A percentile compares a stretch with the other conserved stretches of the same genome.
Evolutionary conservation across 2,113 vertebrate species (phyloP).

Genomic region (Callipepla californica): DNA sequence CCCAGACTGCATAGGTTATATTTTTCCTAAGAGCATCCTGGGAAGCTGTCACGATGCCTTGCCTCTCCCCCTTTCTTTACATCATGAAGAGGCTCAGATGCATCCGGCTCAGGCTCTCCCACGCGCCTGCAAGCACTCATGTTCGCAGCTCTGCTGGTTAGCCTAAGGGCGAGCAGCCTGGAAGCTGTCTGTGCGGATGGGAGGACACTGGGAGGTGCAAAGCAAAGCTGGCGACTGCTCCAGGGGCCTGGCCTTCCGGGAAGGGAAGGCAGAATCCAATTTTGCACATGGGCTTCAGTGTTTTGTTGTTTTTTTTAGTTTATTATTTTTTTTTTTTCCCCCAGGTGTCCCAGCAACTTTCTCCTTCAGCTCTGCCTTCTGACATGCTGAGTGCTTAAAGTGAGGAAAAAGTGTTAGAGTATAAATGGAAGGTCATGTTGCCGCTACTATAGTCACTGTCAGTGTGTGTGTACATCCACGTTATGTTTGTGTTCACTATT

Average conservation of each 20-base stretch:
- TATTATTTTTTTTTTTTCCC: background rate
- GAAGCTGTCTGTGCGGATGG: background rate
- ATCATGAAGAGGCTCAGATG: background rate
- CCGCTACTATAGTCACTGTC: background rate
- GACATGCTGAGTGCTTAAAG: background rate
- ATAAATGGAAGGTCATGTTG: background rate
- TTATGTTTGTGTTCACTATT: background rate
- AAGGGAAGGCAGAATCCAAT: background rate
- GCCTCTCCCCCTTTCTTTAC: background rate
- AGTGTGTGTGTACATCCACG: background rate
- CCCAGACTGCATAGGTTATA: background rate
- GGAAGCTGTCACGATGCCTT: background rate
- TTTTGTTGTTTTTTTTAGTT: no score
- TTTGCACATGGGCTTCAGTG: background rate
- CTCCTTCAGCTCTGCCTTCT: background rate
- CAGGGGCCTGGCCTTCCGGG: background rate
- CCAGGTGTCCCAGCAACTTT: background rate
- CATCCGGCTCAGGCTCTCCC: fast-evolving
- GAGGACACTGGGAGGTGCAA: background rate
- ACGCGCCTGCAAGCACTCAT: fast-evolving
- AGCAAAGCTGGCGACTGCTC: background rate
- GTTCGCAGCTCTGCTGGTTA: fast-evolving
- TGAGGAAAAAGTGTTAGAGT: background rate
- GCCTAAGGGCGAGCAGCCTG: background rate
- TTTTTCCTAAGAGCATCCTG: background rate